Evolutionary conservation across 2,888 invertebrate genomes (phyloP).

Genomic region (Dicranocentrus wangi): DNA sequence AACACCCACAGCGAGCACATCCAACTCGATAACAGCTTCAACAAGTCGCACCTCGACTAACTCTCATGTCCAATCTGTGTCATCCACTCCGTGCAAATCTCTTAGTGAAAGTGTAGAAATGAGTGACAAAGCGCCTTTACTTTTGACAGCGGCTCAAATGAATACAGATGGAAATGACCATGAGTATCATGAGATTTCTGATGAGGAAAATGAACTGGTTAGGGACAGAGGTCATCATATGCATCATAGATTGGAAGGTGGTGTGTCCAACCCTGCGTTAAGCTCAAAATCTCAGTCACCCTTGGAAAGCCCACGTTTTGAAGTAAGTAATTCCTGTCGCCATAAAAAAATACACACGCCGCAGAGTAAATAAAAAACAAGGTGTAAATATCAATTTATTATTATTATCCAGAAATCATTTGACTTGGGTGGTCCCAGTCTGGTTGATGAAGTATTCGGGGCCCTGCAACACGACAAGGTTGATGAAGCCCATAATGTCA

Average conservation of each 20-base stretch:
- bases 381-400: too few relatives aligned
- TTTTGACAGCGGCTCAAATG: slow-evolving; percentile 68
- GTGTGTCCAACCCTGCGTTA: slow-evolving; percentile 72
- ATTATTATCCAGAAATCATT: slow-evolving; percentile 75
- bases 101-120: slow-evolving; percentile 65
- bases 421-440: slow-evolving; percentile 87
- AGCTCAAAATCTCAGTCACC: slow-evolving; percentile 73
- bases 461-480: slow-evolving; percentile 75
- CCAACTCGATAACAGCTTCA: slow-evolving; percentile 42
- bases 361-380: too few relatives aligned
- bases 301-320: slow-evolving; percentile 76
- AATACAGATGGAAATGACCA: slow-evolving; percentile 76
- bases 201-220: slow-evolving; percentile 80
- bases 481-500: slow-evolving; percentile 80
- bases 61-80: slow-evolving; percentile 37
- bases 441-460: slow-evolving; percentile 91
- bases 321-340: slow-evolving; percentile 74
- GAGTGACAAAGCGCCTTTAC: slow-evolving; percentile 72
- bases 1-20: slow-evolving; percentile 57
- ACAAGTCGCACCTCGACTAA: slow-evolving; percentile 17
- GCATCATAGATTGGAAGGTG: slow-evolving; percentile 62
- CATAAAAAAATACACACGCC: too few relatives aligned
- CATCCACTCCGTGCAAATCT: slow-evolving; percentile 62
- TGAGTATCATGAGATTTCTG: slow-evolving; percentile 89
- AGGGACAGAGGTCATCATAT: slow-evolving; percentile 39